Evolutionary conservation across 2,888 invertebrate species (phyloP), one percentile per base, ranked within the genome.

Genomic region (Junonia oenone): DNA sequence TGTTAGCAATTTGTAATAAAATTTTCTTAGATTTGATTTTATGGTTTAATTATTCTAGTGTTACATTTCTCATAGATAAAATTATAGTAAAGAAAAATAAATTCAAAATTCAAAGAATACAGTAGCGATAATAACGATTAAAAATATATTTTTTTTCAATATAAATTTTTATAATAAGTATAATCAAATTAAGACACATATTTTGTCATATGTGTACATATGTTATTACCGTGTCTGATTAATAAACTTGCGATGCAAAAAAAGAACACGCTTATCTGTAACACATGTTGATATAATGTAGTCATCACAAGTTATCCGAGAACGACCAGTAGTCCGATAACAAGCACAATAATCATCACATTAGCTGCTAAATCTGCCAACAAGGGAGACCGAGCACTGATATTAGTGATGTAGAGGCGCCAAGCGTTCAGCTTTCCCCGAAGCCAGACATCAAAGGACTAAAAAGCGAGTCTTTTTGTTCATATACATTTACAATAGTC

Each of bases 381-480:
- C 64, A 35, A 58, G 58, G 50, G 46, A 15, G 15, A n/a, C 35
- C 26, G 8, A 47, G 40, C 51, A 46, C 35, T 45, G 54, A 59
- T 56, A 57, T 59, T 59, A 56, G 60, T 58, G 55, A 59, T 59
- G 45, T 61, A 61, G 50, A 55, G 50, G 55, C 63, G 65, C 68
- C 71, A 67, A 61, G 69, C 68, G 64, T 59, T 61, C 35, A 48
- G 49, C 51, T 57, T 66, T 64, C 64, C 52, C 46, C 59, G 64
- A 63, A 62, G 40, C 52, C 33, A 38, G 29, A 65, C 65, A 64
- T 71, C 72, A 72, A 72, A 72, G 65, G 45, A 56, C n/a, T 45
- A 57, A 45, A 17, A 33, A 11, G n/a, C 31, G n/a, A n/a, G 4
- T n/a, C 11, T 33, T 33, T 33, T n/a, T 33, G 4, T 11, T 22